Evolutionary conservation across 2,797 vertebrate species (phyloP), one percentile per base, ranked within the genome.

Genomic region (Xenops minutus): DNA sequence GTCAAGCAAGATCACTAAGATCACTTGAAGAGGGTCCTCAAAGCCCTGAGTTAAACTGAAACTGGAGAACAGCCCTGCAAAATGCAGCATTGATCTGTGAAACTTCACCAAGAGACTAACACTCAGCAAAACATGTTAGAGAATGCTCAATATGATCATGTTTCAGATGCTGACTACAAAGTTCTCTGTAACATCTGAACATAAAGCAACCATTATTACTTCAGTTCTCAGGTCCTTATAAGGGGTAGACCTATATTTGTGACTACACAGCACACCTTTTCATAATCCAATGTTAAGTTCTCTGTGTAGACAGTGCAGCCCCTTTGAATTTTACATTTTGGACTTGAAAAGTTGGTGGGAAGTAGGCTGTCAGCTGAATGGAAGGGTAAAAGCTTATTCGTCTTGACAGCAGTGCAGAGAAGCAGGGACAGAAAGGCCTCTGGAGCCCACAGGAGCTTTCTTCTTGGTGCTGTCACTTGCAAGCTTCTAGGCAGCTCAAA

Each of bases 331-430:
- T 88, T 76, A 67, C 34, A 37, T 73, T 90, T 87, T 48, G 32
- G 69, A 85, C n/a, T 44, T 63, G 77, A 73, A 68, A 93, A 90
- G 39, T 76, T 77, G 6, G 46, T 62, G 48, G 49, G 49, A 79
- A 83, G 14, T n/a, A 71, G 26, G 34, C 14, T 89, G 77, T 52
- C 85, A 93, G 73, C 18, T 87, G 44, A 87, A 80, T 34, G 48
- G 55, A 95, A 94, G 46, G 24, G 23, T 59, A 88, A 92, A 49
- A 91, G 27, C 48, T 86, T 92, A 93, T 94, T 88, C 51, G 62
- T 67, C 62, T 82, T 82, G 73, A 90, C 63, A 78, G 66, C 0
- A 0, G 36, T 27, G 51, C 30, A 69, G 64, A 85, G 56, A 61
- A 34, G 22, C 12, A 12, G 56, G 58, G 61, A 83, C 62, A 84